Evolutionary conservation across 2,888 invertebrate genomes (phyloP), one percentile per base, ranked within the genome.

Genomic region (Saturnia japonica): DNA sequence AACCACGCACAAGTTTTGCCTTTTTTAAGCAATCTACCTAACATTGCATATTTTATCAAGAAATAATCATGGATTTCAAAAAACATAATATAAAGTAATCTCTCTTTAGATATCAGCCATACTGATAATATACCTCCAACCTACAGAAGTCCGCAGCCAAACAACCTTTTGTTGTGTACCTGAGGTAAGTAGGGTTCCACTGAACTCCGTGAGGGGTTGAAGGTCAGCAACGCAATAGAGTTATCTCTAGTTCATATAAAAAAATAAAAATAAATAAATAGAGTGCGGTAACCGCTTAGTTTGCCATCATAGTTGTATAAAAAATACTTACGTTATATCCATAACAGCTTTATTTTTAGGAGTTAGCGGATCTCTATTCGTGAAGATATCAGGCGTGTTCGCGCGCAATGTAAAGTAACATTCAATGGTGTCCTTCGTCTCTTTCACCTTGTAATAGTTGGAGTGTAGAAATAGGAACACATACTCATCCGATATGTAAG

Each of bases 401-500:
- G 95, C 93, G 60, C 95, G 89, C 22, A 96, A 86, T 0, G 95
- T 95, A 89, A 95, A 96, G 82, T 94, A 94, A 75, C 89, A 89
- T 75, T 94, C 94, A 68, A 94, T 93, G 1, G 94, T 94, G 22
- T 92, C 91, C 72, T 93, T 93, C 16, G 93, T 91, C 85, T 93
- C 93, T 73, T 92, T 92, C 70, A 90, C 84, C 75, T 93, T 92
- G 82, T 89, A 93, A 82, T 91, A 93, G 84, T 93, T 93, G 72
- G 96, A 95, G 87, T 96, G 96, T 11, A 96, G 91, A 86, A 96
- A 96, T 75, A 96, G 88, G 77, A 95, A 88, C 73, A 96, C 88
- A 87, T 95, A 95, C 77, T 96, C 96, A 79, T 96, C 96, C 1
- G 95, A 94, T 75, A 95, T 94, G 78, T 94, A 89, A 0, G 95